Evolutionary conservation across 2,888 invertebrate genomes (phyloP).

Genomic region (Palloptera scutellata): DNA sequence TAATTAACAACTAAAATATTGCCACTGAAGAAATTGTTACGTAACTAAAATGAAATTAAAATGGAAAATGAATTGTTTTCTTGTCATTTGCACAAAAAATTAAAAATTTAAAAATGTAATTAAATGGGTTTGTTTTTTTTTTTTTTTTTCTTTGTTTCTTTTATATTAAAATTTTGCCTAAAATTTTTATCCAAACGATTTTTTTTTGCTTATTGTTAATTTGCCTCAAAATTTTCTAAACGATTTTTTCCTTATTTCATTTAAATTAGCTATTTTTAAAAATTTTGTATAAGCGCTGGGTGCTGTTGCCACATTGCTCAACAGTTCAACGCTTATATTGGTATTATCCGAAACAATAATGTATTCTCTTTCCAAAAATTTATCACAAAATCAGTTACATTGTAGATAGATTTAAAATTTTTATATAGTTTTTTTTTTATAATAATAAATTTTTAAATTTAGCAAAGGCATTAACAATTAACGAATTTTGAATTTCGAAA

Average conservation of each 20-base stretch:
- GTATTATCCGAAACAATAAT: constrained; percentile 56
- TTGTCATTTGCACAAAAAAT: constrained; percentile 34
- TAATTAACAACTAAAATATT: constrained; percentile 39
- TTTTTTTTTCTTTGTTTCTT: constrained; percentile 36
- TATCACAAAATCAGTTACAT: constrained; percentile 66
- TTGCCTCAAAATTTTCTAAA: constrained; percentile 62
- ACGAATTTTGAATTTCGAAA: constrained; percentile 54
- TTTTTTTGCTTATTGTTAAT: constrained; percentile 58
- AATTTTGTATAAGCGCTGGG: constrained; percentile 52
- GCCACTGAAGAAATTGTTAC: constrained; percentile 39
- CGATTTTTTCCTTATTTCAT: constrained; percentile 40
- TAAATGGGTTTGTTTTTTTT: constrained; percentile 43
- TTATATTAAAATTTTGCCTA: constrained; percentile 56
- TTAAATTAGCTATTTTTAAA: constrained; percentile 52
- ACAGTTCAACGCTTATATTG: constrained; percentile 44
- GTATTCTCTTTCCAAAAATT: constrained; percentile 47
- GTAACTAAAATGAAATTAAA: constrained; percentile 27
- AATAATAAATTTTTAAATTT: constrained; percentile 49
- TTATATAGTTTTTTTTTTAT: constrained; percentile 33
- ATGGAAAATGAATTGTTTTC: constrained; percentile 32
- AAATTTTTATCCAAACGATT: constrained; percentile 48
- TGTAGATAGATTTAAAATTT: constrained; percentile 57
- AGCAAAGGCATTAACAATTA: constrained; percentile 62
- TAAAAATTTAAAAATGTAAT: constrained; percentile 36
- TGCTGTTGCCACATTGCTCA: constrained; percentile 14